phyloP scores from a whole-genome alignment of 2,113 vertebrate genomes.

The Ochotona curzoniae region DNA sequence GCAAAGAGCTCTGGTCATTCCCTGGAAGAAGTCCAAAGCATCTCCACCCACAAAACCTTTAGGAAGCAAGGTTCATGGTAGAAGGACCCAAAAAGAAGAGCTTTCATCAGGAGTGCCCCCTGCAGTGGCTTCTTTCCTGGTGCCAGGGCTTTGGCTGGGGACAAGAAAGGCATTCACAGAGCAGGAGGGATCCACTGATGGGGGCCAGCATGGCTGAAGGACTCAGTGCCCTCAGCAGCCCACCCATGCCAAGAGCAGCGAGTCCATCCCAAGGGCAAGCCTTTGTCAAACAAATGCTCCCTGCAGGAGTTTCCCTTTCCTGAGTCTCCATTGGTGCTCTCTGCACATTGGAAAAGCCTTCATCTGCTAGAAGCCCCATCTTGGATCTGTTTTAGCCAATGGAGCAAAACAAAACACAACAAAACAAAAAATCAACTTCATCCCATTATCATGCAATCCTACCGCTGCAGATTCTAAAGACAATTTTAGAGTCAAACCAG shows the following conservation, averaged over 20 bases:
- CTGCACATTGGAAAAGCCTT: not conserved
- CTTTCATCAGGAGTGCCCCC: not conserved
- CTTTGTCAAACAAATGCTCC: not conserved
- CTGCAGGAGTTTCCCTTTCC: not conserved
- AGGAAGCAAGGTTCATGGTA: not conserved
- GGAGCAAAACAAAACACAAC: not conserved
- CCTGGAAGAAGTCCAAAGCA: not conserved
- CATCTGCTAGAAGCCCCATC: not conserved
- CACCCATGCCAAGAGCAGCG: not conserved
- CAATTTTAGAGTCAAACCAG: not conserved
- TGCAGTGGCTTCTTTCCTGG: not conserved
- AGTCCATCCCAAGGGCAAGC: not conserved
- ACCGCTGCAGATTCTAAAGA: not conserved
- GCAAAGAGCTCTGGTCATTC: not conserved
- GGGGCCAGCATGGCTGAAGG: fast-evolving
- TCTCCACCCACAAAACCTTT: not conserved
- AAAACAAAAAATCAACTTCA: not conserved
- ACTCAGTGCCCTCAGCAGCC: too few relatives aligned
- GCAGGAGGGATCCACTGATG: not conserved
- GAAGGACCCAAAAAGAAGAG: not conserved
- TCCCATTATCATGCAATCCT: not conserved
- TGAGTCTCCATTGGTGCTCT: not conserved
- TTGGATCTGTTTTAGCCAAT: not conserved
- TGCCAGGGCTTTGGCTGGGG: not conserved
- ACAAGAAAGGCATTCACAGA: too few relatives aligned